Evolutionary conservation across 2,797 vertebrate genomes (phyloP), one percentile per base, ranked within the genome.

Genomic region (Danio albolineatus): DNA sequence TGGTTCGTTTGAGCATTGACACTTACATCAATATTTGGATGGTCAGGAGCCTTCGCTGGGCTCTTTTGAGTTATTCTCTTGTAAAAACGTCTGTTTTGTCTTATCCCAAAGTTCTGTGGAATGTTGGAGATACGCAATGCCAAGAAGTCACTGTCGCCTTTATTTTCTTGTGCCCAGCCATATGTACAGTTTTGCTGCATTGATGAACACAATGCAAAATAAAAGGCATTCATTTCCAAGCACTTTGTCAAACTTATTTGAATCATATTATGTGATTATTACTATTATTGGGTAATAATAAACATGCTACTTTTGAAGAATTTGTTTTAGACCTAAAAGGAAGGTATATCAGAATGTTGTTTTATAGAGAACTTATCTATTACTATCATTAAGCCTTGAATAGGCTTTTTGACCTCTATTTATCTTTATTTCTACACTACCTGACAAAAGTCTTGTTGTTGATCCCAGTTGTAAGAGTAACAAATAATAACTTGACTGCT

Each of bases 191-290:
- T 87, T 87, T 87, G 64, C 87, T 88, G 85, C 78, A 83, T 83
- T 85, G 86, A 86, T 87, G 83, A 88, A 86, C 79, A 87, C 79
- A 84, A 86, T 87, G 85, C 54, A 82, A 84, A 89, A 88, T 79
- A 93, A 93, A 91, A 92, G 66, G 87, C 83, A 86, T 89, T 89
- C 79, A 65, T 91, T 92, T 92, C 73, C 87, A 87, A 88, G n/a
- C 84, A 57, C 49, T 49, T 9, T 69, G 72, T 62, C 49, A 51
- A 21, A 36, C 39, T 67, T 76, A 28, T 75, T 71, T 6, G 74
- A 8, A 43, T 66, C 4, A 44, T 19, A 21, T 16, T 43, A 17
- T 65, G 13, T 28, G 28, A 28, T 28, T 28, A 28, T 28, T 28
- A 28, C 1, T 28, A 28, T 28, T 28, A 28, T 28, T 28, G 28